A percentile compares a stretch with the other conserved stretches of the same genome.
Conservation (phyloP, 1,140 invertebrate species). For the Drosophila setifemur region DNA sequence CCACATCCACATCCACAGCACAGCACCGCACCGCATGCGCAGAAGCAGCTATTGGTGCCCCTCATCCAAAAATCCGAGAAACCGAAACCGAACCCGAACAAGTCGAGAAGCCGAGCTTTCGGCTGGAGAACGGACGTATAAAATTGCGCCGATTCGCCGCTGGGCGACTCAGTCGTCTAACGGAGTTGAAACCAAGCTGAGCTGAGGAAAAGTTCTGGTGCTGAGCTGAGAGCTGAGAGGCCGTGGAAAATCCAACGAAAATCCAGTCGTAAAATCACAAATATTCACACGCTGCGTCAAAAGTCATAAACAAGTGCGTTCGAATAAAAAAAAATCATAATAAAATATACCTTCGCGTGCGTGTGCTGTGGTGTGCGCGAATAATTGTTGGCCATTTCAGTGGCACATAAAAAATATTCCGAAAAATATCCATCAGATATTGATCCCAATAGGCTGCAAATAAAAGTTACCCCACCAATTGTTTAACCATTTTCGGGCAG, state of each 20-base stretch:
- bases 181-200: constrained; percentile 64
- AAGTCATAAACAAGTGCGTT: constrained; percentile 58
- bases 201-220: constrained; percentile 57
- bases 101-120: constrained; percentile 68
- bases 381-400: neutral
- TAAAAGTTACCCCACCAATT: constrained; percentile 15
- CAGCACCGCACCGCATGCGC: constrained; percentile 50
- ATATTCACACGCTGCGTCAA: neutral
- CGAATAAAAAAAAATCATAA: neutral
- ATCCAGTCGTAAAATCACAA: constrained; percentile 24
- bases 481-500: constrained; percentile 39
- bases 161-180: constrained; percentile 70
- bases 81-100: constrained; percentile 56
- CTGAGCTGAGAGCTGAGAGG: no score
- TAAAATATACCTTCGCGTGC: constrained; percentile 16
- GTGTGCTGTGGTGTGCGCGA: constrained; percentile 1
- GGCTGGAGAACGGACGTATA: constrained; percentile 53
- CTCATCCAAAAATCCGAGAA: neutral
- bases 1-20: no score
- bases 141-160: constrained; percentile 55
- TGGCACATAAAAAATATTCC: neutral
- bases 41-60: neutral
- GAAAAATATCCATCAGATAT: constrained; percentile 20
- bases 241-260: constrained; percentile 20
- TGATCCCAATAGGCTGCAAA: constrained; percentile 24